Percentiles rank a stretch among this genome's conserved stretches.
phyloP scores from a whole-genome alignment of 2,797 vertebrate genomes.

The Xerus rutilus region DNA sequence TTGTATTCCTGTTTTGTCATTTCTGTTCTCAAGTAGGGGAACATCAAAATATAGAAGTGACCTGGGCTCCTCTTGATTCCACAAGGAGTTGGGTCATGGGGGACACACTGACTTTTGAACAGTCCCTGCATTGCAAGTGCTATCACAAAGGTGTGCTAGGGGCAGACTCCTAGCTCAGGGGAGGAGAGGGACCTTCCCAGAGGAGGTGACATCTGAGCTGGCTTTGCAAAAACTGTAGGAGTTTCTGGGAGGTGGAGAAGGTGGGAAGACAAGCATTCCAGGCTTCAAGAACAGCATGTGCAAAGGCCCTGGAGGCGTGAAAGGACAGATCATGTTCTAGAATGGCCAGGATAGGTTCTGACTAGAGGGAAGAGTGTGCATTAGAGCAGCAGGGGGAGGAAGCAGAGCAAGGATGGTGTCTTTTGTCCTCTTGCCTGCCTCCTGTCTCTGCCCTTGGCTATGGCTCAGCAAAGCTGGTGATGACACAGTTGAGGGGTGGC shows the following conservation, averaged over 20 bases:
- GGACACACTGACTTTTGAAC: background rate
- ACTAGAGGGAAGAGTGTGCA: background rate
- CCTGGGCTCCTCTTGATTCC: background rate
- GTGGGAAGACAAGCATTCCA: conserved; percentile 56
- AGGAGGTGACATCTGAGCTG: conserved; percentile 48
- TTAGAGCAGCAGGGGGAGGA: background rate
- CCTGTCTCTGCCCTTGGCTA: conserved; percentile 11
- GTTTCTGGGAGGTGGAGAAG: background rate
- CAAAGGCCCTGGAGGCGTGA: conserved; percentile 48
- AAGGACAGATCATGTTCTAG: conserved; percentile 45
- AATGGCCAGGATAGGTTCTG: conserved; percentile 35
- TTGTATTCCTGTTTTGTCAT: conserved; percentile 19
- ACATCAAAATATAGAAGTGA: background rate
- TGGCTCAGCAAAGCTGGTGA: conserved; percentile 12
- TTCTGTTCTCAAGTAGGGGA: conserved; percentile 41
- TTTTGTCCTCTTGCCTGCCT: background rate
- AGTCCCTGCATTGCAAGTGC: background rate
- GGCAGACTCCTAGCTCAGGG: background rate
- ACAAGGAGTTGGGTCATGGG: background rate
- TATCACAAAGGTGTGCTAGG: background rate
- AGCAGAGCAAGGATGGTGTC: background rate
- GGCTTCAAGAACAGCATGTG: conserved; percentile 69
- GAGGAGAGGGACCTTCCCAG: background rate
- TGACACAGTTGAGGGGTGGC: background rate
- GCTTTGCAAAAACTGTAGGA: conserved; percentile 25